Conservation (phyloP, 1,140 invertebrate species). For the Zaprionus ghesquierei region DNA sequence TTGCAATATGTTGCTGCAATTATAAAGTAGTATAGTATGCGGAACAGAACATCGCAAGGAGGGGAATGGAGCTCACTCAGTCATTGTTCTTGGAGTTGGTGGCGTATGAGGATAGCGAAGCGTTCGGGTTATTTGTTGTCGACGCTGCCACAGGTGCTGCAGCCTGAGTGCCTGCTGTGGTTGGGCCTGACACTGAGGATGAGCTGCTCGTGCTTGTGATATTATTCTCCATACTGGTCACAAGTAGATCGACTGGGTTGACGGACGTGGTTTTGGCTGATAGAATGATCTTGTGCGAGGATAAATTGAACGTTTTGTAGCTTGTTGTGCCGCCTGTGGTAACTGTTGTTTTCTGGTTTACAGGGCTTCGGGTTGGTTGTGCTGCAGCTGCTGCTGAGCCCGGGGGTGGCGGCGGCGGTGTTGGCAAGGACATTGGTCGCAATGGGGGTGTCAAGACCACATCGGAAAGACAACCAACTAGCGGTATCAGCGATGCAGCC, state of each 20-base stretch:
- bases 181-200: constrained; percentile 29
- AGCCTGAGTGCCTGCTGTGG: constrained; percentile 5
- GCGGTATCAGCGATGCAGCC: constrained; percentile 39
- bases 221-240: constrained; percentile 81
- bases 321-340: constrained; percentile 27
- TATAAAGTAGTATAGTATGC: constrained; percentile 18
- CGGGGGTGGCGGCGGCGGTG: constrained; percentile 37
- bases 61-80: constrained; percentile 47
- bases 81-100: constrained; percentile 58
- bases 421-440: constrained; percentile 63
- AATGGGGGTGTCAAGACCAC: constrained; percentile 57
- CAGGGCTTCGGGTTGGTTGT: not conserved
- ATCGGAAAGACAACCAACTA: constrained; percentile 44
- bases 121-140: constrained; percentile 45
- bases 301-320: constrained; percentile 70
- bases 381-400: not conserved
- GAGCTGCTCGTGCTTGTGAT: constrained; percentile 23
- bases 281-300: constrained; percentile 65
- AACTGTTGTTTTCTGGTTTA: constrained; percentile 11
- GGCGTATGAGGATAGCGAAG: constrained; percentile 57
- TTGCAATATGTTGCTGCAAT: constrained; percentile 36
- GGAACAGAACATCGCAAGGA: not conserved
- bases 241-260: constrained; percentile 68
- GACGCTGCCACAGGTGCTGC: constrained; percentile 13
- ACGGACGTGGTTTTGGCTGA: constrained; percentile 24